Evolutionary conservation across 35 echinoderm and acorn worm species (phyloP).

Genomic region (Ophiothrix spiculata): DNA sequence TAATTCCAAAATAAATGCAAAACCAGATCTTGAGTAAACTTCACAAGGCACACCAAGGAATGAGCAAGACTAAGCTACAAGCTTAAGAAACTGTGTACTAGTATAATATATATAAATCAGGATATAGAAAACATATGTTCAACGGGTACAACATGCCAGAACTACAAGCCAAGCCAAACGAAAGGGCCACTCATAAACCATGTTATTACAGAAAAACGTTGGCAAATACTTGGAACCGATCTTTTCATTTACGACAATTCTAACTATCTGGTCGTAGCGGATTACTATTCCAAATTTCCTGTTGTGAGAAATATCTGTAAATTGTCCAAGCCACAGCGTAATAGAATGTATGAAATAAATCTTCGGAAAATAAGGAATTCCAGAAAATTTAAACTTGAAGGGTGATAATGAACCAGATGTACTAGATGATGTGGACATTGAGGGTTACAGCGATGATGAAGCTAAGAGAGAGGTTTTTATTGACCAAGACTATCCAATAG

Average conservation of each 20-base stretch:
- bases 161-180: constrained; percentile 4
- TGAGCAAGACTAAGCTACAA: constrained; percentile 34
- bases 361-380: not conserved
- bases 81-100: constrained; percentile 25
- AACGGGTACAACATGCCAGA: constrained; percentile 25
- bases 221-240: constrained; percentile 45
- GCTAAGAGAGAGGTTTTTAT: no score
- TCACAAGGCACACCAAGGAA: constrained; percentile 57
- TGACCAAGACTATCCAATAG: no score
- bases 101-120: constrained; percentile 32
- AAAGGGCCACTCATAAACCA: not conserved
- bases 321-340: constrained; percentile 21
- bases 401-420: no score
- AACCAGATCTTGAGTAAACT: constrained; percentile 31
- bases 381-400: not conserved
- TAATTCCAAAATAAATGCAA: constrained; percentile 17
- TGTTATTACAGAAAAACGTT: constrained; percentile 19
- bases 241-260: constrained; percentile 36
- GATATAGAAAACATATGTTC: constrained; percentile 33
- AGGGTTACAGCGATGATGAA: no score
- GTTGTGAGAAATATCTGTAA: constrained; percentile 19
- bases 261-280: constrained; percentile 28
- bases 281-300: constrained; percentile 49
- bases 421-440: no score
- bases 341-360: constrained; percentile 23